These are phyloP conservation scores for Rhinophrynus dorsalis DNA, from an alignment of 2,797 vertebrate genomes.

Conservation along the genomic window DNA sequence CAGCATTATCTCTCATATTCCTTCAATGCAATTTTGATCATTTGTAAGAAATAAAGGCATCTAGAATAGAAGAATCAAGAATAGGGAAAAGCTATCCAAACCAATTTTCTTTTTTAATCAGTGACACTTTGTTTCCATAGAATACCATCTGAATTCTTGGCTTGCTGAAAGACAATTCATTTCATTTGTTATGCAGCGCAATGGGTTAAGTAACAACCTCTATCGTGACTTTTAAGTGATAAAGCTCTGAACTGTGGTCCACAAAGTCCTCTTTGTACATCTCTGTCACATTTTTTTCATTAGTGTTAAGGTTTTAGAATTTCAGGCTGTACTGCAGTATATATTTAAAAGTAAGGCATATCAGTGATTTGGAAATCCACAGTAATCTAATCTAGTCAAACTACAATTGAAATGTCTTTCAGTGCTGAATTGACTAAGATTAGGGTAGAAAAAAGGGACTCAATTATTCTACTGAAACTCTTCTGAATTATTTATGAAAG, in stretches of 20 bases:
- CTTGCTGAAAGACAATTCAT: background rate
- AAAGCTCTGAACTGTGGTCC: background rate
- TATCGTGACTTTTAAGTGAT: background rate
- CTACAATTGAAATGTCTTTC: conserved; percentile 64
- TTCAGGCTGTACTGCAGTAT: background rate
- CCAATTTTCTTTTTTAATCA: background rate
- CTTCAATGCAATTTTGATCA: too few relatives aligned
- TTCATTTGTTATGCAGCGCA: too few relatives aligned
- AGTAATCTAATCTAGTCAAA: conserved; percentile 58
- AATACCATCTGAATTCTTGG: background rate
- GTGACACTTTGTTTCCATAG: background rate
- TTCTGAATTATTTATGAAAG: conserved; percentile 72
- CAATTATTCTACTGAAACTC: conserved; percentile 66
- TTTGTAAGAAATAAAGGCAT: background rate
- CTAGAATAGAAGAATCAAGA: background rate
- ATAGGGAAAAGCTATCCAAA: background rate
- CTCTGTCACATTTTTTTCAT: background rate
- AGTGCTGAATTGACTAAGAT: conserved; percentile 65
- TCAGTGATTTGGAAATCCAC: conserved; percentile 58
- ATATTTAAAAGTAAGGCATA: conserved; percentile 58
- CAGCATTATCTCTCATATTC: too few relatives aligned
- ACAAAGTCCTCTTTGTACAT: background rate
- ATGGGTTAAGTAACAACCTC: too few relatives aligned
- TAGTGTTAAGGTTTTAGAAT: background rate
- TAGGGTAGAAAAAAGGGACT: conserved; percentile 61